These are phyloP conservation scores for Spisula subtruncata DNA, from an alignment of 2,888 invertebrate genomes.

Conservation along the genomic window DNA sequence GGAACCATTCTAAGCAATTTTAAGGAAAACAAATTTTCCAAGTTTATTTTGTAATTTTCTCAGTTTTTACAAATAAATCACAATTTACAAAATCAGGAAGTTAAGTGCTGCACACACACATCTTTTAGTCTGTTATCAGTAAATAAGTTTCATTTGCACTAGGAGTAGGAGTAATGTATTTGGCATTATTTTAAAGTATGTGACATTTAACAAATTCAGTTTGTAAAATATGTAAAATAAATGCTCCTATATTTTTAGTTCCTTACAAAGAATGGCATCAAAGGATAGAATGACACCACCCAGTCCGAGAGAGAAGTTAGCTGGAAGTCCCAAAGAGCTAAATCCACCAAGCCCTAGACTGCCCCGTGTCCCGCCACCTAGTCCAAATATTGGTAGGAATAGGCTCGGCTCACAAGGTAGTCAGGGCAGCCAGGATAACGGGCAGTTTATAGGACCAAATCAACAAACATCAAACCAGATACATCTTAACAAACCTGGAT, in stretches of 20 bases:
- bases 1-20: no score
- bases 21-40: no score
- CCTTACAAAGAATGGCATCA: constrained; percentile 32
- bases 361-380: constrained; percentile 69
- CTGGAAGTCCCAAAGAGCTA: constrained; percentile 64
- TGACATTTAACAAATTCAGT: background rate
- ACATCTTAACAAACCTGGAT: constrained; percentile 55
- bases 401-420: constrained; percentile 62
- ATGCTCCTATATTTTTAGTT: background rate
- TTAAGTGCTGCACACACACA: background rate
- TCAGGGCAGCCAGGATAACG: constrained; percentile 57
- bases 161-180: no score
- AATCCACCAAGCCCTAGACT: constrained; percentile 65
- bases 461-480: constrained; percentile 42
- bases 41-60: no score
- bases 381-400: constrained; percentile 58
- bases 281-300: constrained; percentile 46
- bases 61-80: no score
- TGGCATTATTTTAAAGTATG: no score
- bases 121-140: no score
- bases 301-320: constrained; percentile 50
- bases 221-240: background rate
- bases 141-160: no score
- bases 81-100: no score
- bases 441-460: constrained; percentile 31